Base-by-base conservation (phyloP, 2,797 vertebrate genomes). In the Mormyrus proboscirostris region DNA sequence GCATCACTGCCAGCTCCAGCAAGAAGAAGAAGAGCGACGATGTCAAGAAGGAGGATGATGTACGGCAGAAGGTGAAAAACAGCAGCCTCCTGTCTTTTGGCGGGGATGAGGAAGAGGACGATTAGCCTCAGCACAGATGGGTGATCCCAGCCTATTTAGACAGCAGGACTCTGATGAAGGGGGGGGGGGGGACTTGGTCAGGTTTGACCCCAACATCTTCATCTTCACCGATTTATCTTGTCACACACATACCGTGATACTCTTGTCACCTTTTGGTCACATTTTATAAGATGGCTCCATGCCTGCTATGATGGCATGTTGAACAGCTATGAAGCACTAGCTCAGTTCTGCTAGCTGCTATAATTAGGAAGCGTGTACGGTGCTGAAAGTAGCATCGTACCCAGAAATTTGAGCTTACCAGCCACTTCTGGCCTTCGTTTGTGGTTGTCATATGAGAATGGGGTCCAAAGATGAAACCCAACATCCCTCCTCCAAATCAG, bases 71-170 rank as follows among this genome's bases (percentile, higher is more conserved):
- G 95, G 92, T 99, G 0, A 98, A 98, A 93, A 99, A 99, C 86
- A 98, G 94, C 92, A 99, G 97, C 91, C 97, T 99, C 62, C 96
- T 99, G 90, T 99, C 98, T 1, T 99, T 99, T 93, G 97, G 96
- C 91, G 96, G 95, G 49, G 98, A 98, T 14, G 98, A 99, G 86
- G 97, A 97, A 12, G 96, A 98, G 88, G 97, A 97, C 51, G 96
- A 62, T 47, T 86, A 57, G 25, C 29, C 76, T n/a, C 19, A 82
- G 1, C 12, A n/a, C 49, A 53, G 50, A 41, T 59, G 79, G 57
- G 38, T 62, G 51, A 33, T 14, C 29, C 14, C 4, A 76, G 69
- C 33, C 14, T 76, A 16, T 76, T 76, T 76, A 76, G 33, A 38
- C 69, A 7, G 33, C 2, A 76, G 33, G 4, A 38, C 65, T 69